Evolutionary conservation across 2,113 vertebrate genomes (phyloP).

Genomic region (Mola mola): DNA sequence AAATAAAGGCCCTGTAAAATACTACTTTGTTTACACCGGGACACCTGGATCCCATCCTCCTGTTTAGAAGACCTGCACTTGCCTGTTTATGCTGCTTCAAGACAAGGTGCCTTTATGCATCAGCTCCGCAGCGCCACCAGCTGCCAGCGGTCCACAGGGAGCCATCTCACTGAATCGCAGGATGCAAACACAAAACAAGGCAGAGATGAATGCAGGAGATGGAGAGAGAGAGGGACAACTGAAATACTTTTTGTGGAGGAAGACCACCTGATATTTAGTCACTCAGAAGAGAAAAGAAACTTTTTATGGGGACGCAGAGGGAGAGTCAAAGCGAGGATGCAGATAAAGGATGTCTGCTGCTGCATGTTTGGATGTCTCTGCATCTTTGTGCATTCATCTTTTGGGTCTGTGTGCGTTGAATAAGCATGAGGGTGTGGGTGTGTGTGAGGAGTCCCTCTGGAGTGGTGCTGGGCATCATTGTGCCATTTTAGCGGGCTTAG

Average conservation of each 20-base stretch:
- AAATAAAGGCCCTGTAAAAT: no score
- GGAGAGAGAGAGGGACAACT: constrained; percentile 48
- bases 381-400: constrained; percentile 13
- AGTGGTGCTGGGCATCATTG: constrained; percentile 44
- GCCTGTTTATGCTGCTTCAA: constrained; percentile 20
- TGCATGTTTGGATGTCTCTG: constrained; percentile 30
- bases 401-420: constrained; percentile 20
- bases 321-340: constrained; percentile 21
- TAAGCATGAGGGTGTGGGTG: constrained; percentile 20
- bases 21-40: constrained; percentile 7
- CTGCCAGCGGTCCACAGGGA: constrained; percentile 66
- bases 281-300: constrained; percentile 19
- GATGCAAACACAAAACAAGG: constrained; percentile 56
- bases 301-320: background rate
- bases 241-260: constrained; percentile 66
- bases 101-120: constrained; percentile 69
- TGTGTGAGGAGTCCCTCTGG: constrained; percentile 27
- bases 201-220: constrained; percentile 41
- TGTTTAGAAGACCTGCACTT: constrained; percentile 23
- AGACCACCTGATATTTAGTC: constrained; percentile 56
- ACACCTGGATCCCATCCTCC: constrained; percentile 8
- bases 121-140: constrained; percentile 54
- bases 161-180: constrained; percentile 66
- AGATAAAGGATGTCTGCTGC: constrained; percentile 30
- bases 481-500: constrained; percentile 53